Evolutionary conservation across 2,113 vertebrate species (phyloP), one percentile per base, ranked within the genome.

Genomic region (Perognathus longimembris): DNA sequence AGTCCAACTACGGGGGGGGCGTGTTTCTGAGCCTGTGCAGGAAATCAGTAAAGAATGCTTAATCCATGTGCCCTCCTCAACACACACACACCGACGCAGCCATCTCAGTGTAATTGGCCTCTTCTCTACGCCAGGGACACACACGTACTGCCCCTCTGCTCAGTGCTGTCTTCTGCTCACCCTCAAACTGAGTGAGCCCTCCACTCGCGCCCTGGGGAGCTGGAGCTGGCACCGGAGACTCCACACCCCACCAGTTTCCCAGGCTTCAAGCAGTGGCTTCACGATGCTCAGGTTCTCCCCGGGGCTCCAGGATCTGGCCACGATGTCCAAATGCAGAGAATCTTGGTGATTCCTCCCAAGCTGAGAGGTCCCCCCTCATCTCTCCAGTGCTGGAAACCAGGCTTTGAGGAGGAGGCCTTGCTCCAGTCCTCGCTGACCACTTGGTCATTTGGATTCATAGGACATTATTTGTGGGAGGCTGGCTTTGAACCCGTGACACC

Each of bases 341-440:
- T 54, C 17, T 54, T 54, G 15, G 17, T 54, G 50, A 54, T 54
- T 54, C 45, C 45, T 45, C 45, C 45, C 45, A 45, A 45, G 59
- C 70, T 90, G 54, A 75, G 88, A 54, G 3, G 54, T n/a, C 4
- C 36, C 69, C 30, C 64, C 73, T 83, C 82, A 95, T 76, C 89
- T 86, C 67, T 97, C 95, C 92, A 50, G 88, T 93, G 66, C 92
- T 87, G 76, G 92, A 96, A 97, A 79, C 14, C 7, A 4, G 32
- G 50, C 64, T n/a, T 85, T 95, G 91, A 64, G 12, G 24, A 3
- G 32, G 21, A 54, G 88, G 81, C 66, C 61, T 50, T 92, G 66
- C 38, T 84, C 20, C 69, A 84, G 86, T 34, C 24, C 38, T 32
- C 90, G 63, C 22, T 85, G 59, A 26, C 87, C 77, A 64, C 11